phyloP scores from a whole-genome alignment of 2,888 invertebrate genomes.

The Elmis aenea region DNA sequence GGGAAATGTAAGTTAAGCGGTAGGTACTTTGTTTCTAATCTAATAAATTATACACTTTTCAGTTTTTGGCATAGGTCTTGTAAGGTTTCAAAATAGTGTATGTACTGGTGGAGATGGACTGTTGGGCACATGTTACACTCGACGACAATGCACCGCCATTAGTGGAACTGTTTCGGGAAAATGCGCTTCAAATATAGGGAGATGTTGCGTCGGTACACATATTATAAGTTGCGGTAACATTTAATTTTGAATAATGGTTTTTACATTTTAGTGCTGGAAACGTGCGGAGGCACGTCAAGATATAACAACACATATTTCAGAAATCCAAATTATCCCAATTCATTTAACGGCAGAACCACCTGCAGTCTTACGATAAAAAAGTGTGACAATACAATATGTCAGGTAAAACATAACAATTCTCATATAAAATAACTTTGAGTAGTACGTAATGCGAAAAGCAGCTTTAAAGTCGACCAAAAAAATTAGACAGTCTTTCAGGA shows the following conservation, averaged over 20 bases:
- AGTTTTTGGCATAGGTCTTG: too few species aligned
- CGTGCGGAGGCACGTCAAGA: constrained; percentile 64
- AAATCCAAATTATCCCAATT: constrained; percentile 69
- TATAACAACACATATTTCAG: constrained; percentile 82
- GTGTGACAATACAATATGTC: constrained; percentile 64
- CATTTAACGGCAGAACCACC: constrained; percentile 62
- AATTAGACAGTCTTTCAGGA: too few species aligned
- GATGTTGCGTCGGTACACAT: constrained; percentile 78
- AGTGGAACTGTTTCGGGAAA: constrained; percentile 68
- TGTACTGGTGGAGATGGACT: constrained; percentile 63
- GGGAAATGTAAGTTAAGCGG: too few species aligned
- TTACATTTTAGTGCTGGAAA: neutral
- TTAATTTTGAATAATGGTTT: neutral
- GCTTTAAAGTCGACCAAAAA: too few species aligned
- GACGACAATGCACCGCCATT: constrained; percentile 65
- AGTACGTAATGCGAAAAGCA: too few species aligned
- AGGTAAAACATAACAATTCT: too few species aligned
- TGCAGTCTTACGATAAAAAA: constrained; percentile 69
- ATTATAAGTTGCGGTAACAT: neutral
- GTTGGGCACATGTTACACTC: constrained; percentile 72
- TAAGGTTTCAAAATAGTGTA: constrained; percentile 69
- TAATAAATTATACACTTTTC: too few species aligned
- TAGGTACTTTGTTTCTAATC: too few species aligned
- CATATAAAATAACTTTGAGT: too few species aligned
- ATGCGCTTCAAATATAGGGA: constrained; percentile 69